Percentiles rank a stretch among this genome's conserved stretches.
Conservation (phyloP, 2,888 invertebrate species). For the Trissonchulus latispiculum region DNA sequence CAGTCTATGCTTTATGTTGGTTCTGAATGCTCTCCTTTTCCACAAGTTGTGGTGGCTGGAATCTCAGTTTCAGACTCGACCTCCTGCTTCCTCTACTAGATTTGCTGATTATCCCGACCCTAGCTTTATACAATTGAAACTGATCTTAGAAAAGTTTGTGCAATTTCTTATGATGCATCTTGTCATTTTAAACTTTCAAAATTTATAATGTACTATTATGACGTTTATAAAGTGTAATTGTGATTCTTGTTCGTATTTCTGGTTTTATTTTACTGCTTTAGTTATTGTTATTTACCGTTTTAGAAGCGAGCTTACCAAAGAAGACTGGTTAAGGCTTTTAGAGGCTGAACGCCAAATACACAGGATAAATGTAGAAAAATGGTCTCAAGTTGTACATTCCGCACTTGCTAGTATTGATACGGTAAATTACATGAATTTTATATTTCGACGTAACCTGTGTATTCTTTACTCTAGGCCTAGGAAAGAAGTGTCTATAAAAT, state of each 20-base stretch:
- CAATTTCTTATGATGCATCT: too few species aligned
- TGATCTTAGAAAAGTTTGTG: conserved; percentile 6
- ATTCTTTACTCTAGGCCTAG: too few species aligned
- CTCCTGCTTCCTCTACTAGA: neutral
- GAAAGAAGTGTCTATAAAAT: too few species aligned
- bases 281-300: neutral
- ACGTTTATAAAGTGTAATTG: too few species aligned
- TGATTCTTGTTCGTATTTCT: too few species aligned
- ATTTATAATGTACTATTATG: too few species aligned
- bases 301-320: conserved; percentile 1
- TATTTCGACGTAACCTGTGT: too few species aligned
- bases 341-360: neutral
- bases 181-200: too few species aligned
- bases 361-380: neutral
- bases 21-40: conserved; percentile 18
- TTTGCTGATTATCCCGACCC: neutral
- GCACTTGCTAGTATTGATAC: neutral
- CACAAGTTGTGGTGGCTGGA: conserved; percentile 21
- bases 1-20: conserved; percentile 18
- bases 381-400: neutral
- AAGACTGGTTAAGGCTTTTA: conserved; percentile 4
- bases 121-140: neutral
- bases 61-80: conserved; percentile 1
- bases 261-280: too few species aligned
- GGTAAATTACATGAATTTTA: too few species aligned